phyloP scores from a whole-genome alignment of 2,888 invertebrate species.

The Troides oblongomaculatus region DNA sequence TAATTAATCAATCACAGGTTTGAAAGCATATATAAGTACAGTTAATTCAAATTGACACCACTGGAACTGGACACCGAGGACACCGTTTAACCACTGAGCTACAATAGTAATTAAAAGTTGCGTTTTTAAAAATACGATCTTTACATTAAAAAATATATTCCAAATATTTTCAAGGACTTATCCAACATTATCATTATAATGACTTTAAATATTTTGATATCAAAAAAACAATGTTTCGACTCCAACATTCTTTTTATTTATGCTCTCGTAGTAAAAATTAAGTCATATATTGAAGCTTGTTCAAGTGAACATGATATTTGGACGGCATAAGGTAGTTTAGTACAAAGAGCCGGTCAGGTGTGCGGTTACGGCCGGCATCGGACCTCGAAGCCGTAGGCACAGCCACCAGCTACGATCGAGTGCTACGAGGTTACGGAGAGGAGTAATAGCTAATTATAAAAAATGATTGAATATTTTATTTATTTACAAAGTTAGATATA shows the following conservation, averaged over 20 bases:
- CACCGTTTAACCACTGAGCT: too few relatives aligned
- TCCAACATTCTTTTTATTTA: not conserved
- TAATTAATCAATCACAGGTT: conserved; percentile 3
- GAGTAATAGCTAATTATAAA: conserved; percentile 43
- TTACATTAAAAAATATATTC: too few relatives aligned
- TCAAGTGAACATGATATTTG: conserved; percentile 15
- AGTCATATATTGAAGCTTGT: conserved; percentile 14
- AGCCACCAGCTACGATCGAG: conserved; percentile 18
- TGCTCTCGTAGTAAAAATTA: conserved; percentile 4
- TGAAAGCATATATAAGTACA: not conserved
- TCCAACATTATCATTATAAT: too few relatives aligned
- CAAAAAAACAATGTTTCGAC: too few relatives aligned
- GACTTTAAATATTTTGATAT: too few relatives aligned
- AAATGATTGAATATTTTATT: conserved; percentile 58
- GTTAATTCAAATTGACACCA: not conserved
- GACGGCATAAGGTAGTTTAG: conserved; percentile 8
- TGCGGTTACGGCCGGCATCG: conserved; percentile 32
- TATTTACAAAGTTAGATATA: too few relatives aligned
- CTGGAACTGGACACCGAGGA: too few relatives aligned
- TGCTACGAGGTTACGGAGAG: conserved; percentile 42
- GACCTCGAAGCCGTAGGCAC: conserved; percentile 48
- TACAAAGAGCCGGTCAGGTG: conserved; percentile 13
- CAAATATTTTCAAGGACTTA: too few relatives aligned
- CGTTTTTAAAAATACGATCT: too few relatives aligned
- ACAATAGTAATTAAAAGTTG: too few relatives aligned